Percentiles rank a stretch among this genome's conserved stretches.
Evolutionary conservation across 2,113 vertebrate species (phyloP).

Genomic region (Struthio camelus): DNA sequence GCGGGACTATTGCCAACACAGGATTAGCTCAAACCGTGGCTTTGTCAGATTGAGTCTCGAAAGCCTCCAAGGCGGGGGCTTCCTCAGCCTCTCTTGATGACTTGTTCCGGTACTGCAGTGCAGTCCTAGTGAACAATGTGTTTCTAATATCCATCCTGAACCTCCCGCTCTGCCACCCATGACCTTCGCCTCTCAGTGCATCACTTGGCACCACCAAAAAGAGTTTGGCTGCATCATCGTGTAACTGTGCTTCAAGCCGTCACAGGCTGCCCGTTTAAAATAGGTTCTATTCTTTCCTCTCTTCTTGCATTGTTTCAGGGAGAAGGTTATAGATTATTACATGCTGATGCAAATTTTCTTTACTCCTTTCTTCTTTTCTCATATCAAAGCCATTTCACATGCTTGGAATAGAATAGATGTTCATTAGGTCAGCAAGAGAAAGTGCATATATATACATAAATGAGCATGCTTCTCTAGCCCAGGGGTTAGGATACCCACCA

Average conservation of each 20-base stretch:
- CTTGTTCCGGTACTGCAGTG: not conserved
- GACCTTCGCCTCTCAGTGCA: not conserved
- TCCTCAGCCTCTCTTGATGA: not conserved
- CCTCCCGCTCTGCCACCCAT: not conserved
- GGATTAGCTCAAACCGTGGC: not conserved
- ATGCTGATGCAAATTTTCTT: not conserved
- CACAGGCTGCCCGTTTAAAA: not conserved
- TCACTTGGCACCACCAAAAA: not conserved
- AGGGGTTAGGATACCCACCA: not conserved
- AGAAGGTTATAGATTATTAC: not conserved
- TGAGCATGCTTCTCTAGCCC: not conserved
- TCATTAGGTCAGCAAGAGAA: not conserved
- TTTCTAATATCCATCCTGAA: not conserved
- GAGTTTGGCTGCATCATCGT: not conserved
- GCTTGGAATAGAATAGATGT: not conserved
- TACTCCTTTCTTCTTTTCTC: not conserved
- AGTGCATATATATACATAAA: not conserved
- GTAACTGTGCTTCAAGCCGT: not conserved
- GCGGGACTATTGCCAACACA: not conserved
- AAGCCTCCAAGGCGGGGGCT: not conserved
- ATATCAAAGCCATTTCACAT: not conserved
- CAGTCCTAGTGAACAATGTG: not conserved
- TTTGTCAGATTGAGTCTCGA: not conserved
- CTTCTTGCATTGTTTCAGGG: not conserved
- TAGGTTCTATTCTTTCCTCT: not conserved